phyloP scores from a whole-genome alignment of 2,888 invertebrate genomes.

The Trilocha varians region DNA sequence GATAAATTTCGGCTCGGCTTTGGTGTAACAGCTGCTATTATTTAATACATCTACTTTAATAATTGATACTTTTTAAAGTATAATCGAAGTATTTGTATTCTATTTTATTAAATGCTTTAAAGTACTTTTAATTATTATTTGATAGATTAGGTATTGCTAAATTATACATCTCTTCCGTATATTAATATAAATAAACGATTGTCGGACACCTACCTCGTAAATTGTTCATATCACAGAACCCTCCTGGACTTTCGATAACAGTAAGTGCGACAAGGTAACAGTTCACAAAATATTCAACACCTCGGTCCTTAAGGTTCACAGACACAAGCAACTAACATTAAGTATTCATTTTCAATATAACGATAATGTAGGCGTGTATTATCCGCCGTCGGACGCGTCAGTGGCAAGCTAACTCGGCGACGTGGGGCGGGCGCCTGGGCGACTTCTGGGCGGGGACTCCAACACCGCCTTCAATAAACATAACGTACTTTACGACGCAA shows the following conservation, averaged over 20 bases:
- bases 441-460: conserved; percentile 45
- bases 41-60: conserved; percentile 16
- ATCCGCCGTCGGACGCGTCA: conserved; percentile 35
- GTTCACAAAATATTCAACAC: neutral
- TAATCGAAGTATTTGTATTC: neutral
- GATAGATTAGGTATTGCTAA: no score
- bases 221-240: neutral
- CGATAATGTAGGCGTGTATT: conserved; percentile 71
- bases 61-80: neutral
- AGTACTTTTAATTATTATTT: neutral
- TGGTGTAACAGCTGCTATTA: conserved; percentile 50
- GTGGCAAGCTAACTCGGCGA: conserved; percentile 20
- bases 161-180: no score
- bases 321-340: conserved; percentile 47
- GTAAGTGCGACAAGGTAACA: conserved; percentile 5
- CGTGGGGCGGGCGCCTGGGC: conserved; percentile 56
- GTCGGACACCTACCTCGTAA: neutral
- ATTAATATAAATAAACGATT: no score
- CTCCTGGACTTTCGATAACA: neutral
- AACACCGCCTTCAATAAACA: conserved; percentile 32
- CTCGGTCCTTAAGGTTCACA: conserved; percentile 21
- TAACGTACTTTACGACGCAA: conserved; percentile 14
- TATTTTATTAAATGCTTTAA: neutral
- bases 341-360: conserved; percentile 63
- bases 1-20: conserved; percentile 64